Base-by-base conservation (phyloP, 2,797 vertebrate species). In the Podargus strigoides region DNA sequence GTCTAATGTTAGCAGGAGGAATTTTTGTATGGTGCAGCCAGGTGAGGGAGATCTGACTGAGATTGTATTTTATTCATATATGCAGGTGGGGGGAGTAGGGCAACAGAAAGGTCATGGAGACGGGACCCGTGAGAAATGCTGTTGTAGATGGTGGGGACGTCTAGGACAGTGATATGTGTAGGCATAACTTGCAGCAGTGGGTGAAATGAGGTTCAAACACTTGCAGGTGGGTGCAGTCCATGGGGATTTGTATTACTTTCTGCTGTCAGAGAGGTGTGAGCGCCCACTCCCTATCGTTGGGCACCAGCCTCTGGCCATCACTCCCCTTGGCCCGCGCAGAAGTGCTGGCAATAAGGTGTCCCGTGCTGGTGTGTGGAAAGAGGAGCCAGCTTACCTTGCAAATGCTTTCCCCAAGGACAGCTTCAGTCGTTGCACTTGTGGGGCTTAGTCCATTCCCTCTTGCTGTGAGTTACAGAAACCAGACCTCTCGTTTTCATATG, bases 391-490 rank as follows among this genome's bases (percentile, higher is more conserved):
- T 87, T 91, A 36, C 42, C n/a, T 75, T 27, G 32, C 32, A 58
- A 39, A 36, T n/a, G 64, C 53, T 80, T 87, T 62, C 56, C 79
- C 50, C 59, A 28, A 24, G 47, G 42, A 11, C 20, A n/a, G 13
- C 60, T 59, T 72, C 49, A 24, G 12, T 26, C 5, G 0, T 26
- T 76, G 52, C 22, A 1, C 50, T 19, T 10, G n/a, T 55, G 56
- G 53, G 53, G 56, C 50, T 92, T 17, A 39, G 64, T 21, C 84
- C 1, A 0, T 56, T 82, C 50, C 3, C 27, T 60, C 36, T 42
- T 50, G 75, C 68, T 85, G 90, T 89, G 87, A 66, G 41, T 92
- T 91, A 94, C 85, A 93, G 89, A 87, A 94, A 95, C 82, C 95
- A 96, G 95, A 83, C 41, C 52, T 39, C 53, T 85, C 5, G 0